Conservation (phyloP, 35 echinoderm and acorn worm species). For the Stichopus chloronotus region DNA sequence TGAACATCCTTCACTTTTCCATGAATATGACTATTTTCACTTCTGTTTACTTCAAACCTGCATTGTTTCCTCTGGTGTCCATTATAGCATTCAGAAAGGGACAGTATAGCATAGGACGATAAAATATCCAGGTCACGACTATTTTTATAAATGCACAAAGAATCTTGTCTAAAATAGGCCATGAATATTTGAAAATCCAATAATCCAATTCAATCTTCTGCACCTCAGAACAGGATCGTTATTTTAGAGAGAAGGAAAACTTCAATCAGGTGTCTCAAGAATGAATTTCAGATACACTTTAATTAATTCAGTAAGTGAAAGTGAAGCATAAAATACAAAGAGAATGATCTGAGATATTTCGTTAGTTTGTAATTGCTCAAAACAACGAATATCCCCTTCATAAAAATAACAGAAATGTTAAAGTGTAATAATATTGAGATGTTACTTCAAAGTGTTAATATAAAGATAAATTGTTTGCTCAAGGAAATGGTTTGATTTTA, state of each 20-base stretch:
- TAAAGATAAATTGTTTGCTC: no score
- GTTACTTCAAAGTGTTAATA: no score
- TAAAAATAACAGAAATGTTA: no score
- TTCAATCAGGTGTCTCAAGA: slow-evolving; percentile 4
- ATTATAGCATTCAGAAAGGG: background rate
- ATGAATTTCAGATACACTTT: background rate
- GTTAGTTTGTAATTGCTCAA: no score
- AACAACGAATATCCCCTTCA: no score
- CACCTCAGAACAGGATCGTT: background rate
- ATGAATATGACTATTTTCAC: background rate
- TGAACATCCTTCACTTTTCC: background rate
- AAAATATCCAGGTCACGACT: slow-evolving; percentile 1
- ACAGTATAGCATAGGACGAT: background rate
- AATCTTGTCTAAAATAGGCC: slow-evolving; percentile 23
- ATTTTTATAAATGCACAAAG: slow-evolving; percentile 18
- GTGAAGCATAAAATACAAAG: no score
- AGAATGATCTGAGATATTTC: no score
- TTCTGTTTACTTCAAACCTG: background rate
- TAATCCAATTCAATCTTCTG: slow-evolving; percentile 11
- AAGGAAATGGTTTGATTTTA: no score
- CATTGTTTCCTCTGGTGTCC: background rate
- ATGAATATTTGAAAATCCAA: slow-evolving; percentile 31
- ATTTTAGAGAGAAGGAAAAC: background rate
- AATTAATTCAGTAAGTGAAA: background rate
- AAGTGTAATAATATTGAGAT: no score